Conservation (phyloP, 2,797 vertebrate genomes). For the Cirrhinus molitorella region DNA sequence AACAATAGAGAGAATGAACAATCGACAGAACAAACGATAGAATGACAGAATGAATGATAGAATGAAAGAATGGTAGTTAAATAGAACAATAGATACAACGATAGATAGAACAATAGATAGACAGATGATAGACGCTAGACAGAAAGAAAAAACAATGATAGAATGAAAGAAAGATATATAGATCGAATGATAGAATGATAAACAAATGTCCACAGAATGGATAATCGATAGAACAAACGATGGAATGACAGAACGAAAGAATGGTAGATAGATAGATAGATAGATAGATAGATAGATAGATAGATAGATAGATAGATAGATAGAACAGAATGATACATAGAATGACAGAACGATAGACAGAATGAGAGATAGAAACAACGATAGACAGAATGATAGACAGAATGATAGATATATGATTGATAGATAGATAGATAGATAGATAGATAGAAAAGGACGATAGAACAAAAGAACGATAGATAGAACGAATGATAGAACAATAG, state of each 20-base stretch:
- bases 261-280: too few species aligned
- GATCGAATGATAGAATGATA: too few species aligned
- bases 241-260: too few species aligned
- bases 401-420: neutral
- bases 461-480: neutral
- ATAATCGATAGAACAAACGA: too few species aligned
- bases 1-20: neutral
- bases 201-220: too few species aligned
- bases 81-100: neutral
- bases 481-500: neutral
- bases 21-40: neutral
- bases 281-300: too few species aligned
- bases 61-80: neutral
- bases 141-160: neutral
- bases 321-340: too few species aligned
- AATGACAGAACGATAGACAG: too few species aligned
- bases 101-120: neutral
- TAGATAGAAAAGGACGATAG: neutral
- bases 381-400: too few species aligned
- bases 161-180: neutral
- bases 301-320: too few species aligned
- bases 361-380: too few species aligned
- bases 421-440: neutral
- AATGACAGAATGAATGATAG: neutral
- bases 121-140: neutral